A percentile compares a stretch with the other conserved stretches of the same genome.
Conservation (phyloP, 2,888 invertebrate species). For the Hetaerina titia region DNA sequence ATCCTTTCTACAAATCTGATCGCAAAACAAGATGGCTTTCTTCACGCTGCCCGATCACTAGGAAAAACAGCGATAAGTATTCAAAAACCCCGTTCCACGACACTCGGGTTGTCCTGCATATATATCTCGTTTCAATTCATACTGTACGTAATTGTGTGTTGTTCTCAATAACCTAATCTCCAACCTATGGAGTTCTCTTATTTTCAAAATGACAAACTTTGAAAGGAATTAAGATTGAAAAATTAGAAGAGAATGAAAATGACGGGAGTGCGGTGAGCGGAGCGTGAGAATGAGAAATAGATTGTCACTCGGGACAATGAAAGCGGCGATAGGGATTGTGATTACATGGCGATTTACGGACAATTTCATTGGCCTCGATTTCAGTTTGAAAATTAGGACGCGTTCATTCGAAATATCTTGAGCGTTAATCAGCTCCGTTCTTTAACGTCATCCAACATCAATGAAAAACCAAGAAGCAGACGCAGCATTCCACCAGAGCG, state of each 20-base stretch:
- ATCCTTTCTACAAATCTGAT: no score
- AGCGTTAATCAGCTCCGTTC: no score
- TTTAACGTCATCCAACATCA: no score
- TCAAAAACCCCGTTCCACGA: no score
- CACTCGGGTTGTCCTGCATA: no score
- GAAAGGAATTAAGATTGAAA: background rate
- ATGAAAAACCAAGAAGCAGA: no score
- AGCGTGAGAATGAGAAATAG: background rate
- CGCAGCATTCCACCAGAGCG: no score
- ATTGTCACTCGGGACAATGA: background rate
- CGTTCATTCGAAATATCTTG: background rate
- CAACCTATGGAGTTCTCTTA: background rate
- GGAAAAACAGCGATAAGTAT: no score
- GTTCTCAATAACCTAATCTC: background rate
- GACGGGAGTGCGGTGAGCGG: background rate
- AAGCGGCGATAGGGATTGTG: background rate
- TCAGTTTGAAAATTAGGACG: background rate
- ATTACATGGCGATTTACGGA: background rate
- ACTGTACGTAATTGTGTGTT: background rate
- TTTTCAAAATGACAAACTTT: background rate
- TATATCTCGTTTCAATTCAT: no score
- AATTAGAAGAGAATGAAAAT: background rate
- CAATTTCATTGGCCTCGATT: background rate
- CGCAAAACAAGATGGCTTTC: no score
- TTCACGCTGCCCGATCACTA: no score